phyloP scores from a whole-genome alignment of 2,888 invertebrate species.

The Pristionchus exspectatus region DNA sequence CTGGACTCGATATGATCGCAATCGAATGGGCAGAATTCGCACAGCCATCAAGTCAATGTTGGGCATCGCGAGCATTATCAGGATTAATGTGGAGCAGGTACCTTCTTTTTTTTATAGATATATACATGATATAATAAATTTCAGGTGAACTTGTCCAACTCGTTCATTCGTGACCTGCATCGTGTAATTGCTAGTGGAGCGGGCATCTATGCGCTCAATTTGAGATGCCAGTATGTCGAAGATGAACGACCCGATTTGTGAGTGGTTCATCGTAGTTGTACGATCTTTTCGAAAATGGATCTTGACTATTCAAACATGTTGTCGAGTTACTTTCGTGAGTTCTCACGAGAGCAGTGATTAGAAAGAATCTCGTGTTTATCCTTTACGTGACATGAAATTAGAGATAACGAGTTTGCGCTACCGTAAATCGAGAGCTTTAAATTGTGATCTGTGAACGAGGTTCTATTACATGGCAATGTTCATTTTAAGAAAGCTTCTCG shows the following conservation, averaged over 20 bases:
- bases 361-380: too few species aligned
- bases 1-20: not conserved
- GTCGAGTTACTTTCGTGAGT: too few species aligned
- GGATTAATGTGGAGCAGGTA: slow-evolving; percentile 24
- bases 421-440: too few species aligned
- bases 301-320: too few species aligned
- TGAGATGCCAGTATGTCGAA: not conserved
- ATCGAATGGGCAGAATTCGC: slow-evolving; percentile 35
- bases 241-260: slow-evolving; percentile 24
- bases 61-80: not conserved
- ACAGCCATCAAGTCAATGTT: slow-evolving; percentile 22
- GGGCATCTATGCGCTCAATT: not conserved
- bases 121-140: not conserved
- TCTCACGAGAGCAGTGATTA: too few species aligned
- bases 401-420: too few species aligned
- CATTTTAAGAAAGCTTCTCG: not conserved
- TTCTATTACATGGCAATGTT: too few species aligned
- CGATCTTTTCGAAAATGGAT: not conserved
- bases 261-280: too few species aligned
- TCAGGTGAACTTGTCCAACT: slow-evolving; percentile 21
- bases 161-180: slow-evolving; percentile 4
- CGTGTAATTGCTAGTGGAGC: not conserved
- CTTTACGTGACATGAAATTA: too few species aligned
- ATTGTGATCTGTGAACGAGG: too few species aligned
- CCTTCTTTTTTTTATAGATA: not conserved